These are phyloP conservation scores for Cricetomys ansorgei DNA, from an alignment of 2,113 vertebrate genomes.

Conservation along the genomic window DNA sequence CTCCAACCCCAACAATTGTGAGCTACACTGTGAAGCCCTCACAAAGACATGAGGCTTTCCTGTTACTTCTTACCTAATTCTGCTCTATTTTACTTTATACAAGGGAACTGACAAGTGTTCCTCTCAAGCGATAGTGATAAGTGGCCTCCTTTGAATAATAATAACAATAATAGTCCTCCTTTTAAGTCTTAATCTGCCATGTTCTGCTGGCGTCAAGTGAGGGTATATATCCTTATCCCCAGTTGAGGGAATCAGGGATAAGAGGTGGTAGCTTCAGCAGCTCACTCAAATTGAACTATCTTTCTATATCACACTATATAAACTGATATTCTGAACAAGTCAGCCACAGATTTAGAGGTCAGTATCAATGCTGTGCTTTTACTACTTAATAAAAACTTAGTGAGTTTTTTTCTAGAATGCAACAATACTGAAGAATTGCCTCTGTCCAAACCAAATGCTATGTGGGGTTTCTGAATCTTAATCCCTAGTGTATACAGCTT, in stretches of 20 bases:
- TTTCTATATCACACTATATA: no score
- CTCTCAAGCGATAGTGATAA: not conserved
- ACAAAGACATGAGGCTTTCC: not conserved
- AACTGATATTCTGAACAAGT: not conserved
- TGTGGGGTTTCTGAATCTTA: not conserved
- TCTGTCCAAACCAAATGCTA: not conserved
- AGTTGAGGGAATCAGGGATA: fast-evolving
- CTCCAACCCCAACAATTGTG: not conserved
- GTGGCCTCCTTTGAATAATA: no score
- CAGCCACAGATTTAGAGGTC: not conserved
- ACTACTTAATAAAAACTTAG: not conserved
- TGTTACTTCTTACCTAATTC: not conserved
- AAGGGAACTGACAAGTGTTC: not conserved
- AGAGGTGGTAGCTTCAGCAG: not conserved
- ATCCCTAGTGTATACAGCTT: not conserved
- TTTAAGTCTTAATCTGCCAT: not conserved
- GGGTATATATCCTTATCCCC: not conserved
- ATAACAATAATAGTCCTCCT: no score
- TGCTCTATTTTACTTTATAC: not conserved
- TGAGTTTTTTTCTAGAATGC: not conserved
- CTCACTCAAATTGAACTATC: no score
- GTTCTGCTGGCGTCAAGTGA: not conserved
- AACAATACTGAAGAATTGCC: not conserved
- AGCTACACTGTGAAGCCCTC: not conserved
- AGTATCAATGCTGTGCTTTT: not conserved